These are phyloP conservation scores for Urocolius indicus DNA, from an alignment of 2,113 vertebrate species.

Conservation along the genomic window DNA sequence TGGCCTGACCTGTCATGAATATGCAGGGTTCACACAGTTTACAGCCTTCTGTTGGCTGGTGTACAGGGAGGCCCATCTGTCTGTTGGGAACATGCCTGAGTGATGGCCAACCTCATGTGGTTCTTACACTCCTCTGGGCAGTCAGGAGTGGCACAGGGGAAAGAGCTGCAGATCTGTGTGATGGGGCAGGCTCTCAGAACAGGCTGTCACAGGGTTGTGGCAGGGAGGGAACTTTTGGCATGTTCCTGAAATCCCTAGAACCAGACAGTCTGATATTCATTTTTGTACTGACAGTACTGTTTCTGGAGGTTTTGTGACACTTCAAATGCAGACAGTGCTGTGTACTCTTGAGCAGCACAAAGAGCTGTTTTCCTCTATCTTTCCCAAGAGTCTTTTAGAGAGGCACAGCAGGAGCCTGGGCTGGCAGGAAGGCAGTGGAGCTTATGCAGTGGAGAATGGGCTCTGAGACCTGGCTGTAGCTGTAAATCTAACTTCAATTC, in stretches of 20 bases:
- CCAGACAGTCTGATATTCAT: background rate
- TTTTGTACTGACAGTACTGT: background rate
- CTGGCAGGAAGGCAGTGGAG: background rate
- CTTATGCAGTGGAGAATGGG: background rate
- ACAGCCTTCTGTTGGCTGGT: background rate
- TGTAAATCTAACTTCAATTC: background rate
- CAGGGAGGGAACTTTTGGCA: background rate
- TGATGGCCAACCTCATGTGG: background rate
- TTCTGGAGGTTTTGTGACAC: background rate
- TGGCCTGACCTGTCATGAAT: background rate
- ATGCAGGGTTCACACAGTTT: background rate
- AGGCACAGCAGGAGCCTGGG: accelerated
- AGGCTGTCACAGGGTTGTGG: background rate
- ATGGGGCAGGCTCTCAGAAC: background rate
- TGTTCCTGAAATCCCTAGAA: background rate
- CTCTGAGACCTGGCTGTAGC: background rate
- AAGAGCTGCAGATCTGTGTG: accelerated
- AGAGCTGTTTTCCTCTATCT: background rate
- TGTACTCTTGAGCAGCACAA: background rate
- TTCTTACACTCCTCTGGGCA: background rate
- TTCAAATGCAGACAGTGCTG: background rate
- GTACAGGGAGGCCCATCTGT: background rate
- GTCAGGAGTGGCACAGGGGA: background rate
- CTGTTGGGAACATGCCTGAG: accelerated
- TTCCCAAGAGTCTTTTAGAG: background rate